Evolutionary conservation across 1,140 invertebrate genomes (phyloP), one percentile per base, ranked within the genome.

Genomic region (Fopius arisanus): DNA sequence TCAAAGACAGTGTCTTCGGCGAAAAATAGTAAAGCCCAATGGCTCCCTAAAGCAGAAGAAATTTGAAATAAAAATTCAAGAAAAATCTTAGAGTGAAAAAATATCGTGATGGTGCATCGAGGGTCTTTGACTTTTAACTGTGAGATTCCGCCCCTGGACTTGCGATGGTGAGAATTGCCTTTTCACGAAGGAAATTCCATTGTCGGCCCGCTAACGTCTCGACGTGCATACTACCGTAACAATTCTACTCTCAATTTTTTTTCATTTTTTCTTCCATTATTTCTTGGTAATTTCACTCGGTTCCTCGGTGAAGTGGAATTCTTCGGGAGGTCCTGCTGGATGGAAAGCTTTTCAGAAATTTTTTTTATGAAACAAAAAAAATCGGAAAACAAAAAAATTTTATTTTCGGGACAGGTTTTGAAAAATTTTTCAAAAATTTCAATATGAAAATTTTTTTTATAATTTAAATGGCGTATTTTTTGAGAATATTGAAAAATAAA

Each of bases 191-290:
- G 41, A 75, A 75, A 75, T 75, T 75, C 63, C 73, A 75, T 75
- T 75, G 73, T 70, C 73, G 73, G 73, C 71, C 28, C 62, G 71
- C 71, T 51, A 73, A 73, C 71, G 31, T 37, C 70, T 63, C 51
- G 62, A 70, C 70, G 71, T 66, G 72, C 71, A 76, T 76, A 76
- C 75, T 76, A 73, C 75, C 75, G 75, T 76, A 73, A 76, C 75
- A 68, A 76, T 71, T 68, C 26, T 28, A 12, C 12, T 26, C 21
- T 14, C 54, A 71, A 31, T 41, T 9, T 54, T 33, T 76, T 76
- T 73, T 76, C 73, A 26, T 70, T 68, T 71, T 26, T n/a, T 41
- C 37, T n/a, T n/a, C 2, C 23, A 6, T 14, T 59, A 26, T 59
- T 59, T 59, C 23, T 3, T 28, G 1, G 19, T 59, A 59, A 59